These are phyloP conservation scores for Caerostris darwini DNA, from an alignment of 1,140 invertebrate genomes.

Conservation along the genomic window DNA sequence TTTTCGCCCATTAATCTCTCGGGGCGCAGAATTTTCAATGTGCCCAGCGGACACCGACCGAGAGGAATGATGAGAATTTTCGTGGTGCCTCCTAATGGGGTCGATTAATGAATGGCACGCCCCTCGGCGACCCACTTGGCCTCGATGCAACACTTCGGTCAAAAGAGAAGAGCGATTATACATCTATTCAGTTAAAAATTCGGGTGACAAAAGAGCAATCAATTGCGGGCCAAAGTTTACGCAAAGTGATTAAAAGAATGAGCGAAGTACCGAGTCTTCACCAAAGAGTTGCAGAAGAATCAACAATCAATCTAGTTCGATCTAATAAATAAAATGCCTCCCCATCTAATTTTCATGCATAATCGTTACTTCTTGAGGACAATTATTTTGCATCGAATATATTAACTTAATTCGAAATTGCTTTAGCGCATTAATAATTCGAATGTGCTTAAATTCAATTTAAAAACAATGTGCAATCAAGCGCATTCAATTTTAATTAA, in stretches of 20 bases:
- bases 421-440: too few species aligned
- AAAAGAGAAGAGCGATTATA: not conserved
- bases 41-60: not conserved
- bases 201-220: not conserved
- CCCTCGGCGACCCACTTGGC: not conserved
- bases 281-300: too few species aligned
- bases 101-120: too few species aligned
- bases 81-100: not conserved
- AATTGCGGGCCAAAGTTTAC: not conserved
- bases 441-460: too few species aligned
- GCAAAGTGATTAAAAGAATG: not conserved
- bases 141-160: not conserved
- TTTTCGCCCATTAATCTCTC: not conserved
- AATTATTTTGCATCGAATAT: too few species aligned
- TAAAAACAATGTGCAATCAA: too few species aligned
- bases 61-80: slow-evolving; percentile 7
- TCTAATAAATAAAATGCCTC: too few species aligned
- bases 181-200: not conserved
- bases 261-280: not conserved
- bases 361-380: too few species aligned
- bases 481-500: too few species aligned
- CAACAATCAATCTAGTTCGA: too few species aligned
- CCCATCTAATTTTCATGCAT: too few species aligned
- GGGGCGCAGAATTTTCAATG: not conserved
- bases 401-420: too few species aligned